Conservation (phyloP, 2,888 invertebrate genomes). For the Acanthosepion pharaonis region DNA sequence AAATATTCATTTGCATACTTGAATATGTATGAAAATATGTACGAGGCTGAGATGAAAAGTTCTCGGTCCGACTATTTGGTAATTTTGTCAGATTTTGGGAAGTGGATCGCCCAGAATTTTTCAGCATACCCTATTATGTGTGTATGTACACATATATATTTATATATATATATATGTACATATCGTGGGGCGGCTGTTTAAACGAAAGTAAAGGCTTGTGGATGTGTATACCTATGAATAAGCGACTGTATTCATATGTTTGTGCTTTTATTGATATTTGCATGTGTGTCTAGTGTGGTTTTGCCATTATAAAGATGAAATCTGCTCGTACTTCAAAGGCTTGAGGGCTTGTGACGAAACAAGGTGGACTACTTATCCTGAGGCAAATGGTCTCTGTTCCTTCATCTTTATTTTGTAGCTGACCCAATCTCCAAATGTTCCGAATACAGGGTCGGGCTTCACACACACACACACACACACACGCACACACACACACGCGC, state of each 20-base stretch:
- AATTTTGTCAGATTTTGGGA: too few species aligned
- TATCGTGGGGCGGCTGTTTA: background rate
- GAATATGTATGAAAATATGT: background rate
- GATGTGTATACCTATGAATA: background rate
- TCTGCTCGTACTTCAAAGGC: background rate
- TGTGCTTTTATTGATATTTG: background rate
- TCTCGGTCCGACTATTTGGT: too few species aligned
- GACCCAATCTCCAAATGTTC: slow-evolving; percentile 9
- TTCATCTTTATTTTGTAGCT: slow-evolving; percentile 33
- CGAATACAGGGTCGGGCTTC: background rate
- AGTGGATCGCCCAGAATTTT: too few species aligned
- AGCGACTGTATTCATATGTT: background rate
- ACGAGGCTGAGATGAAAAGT: too few species aligned
- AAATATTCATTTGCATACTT: too few species aligned
- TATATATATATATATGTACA: too few species aligned
- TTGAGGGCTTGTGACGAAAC: background rate
- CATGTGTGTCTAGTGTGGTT: background rate
- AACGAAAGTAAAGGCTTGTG: background rate
- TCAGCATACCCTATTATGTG: too few species aligned
- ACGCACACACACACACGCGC: background rate
- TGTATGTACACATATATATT: too few species aligned
- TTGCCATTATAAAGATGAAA: slow-evolving; percentile 13
- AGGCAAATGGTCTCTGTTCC: slow-evolving; percentile 9
- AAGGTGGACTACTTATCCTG: slow-evolving; percentile 15
- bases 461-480: background rate